Evolutionary conservation across 1,140 invertebrate species (phyloP), one percentile per base, ranked within the genome.

Genomic region (Drosophila kepulauana): DNA sequence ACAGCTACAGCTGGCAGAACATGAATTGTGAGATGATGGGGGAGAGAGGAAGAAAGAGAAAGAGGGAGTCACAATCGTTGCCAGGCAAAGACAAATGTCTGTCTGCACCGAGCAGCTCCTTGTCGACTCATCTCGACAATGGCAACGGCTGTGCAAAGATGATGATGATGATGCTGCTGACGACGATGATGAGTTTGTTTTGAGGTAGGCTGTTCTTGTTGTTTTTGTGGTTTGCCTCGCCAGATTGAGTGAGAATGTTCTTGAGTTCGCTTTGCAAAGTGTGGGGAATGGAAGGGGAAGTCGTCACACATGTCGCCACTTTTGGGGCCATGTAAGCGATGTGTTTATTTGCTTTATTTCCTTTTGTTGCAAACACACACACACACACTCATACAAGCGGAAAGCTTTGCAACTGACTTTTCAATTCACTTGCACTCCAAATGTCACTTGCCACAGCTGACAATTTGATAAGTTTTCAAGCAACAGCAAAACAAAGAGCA

Each of bases 301-400:
- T 45, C 56, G 49, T 79, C 84, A 82, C 84, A 86, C 81, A 85
- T 88, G 81, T 85, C 67, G 49, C 81, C 81, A 78, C 73, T 75
- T 70, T 61, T 38, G 52, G 5, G 43, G 56, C 62, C 35, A 54
- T 75, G 72, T 78, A 79, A 78, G 69, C 54, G 82, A 82, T 85
- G 87, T 91, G 87, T 91, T 91, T 91, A 91, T 91, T 87, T 91
- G 87, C 82, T 88, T 77, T 82, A 81, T 76, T 88, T 82, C 57
- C 64, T 67, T 72, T 86, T 80, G 69, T 74, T 74, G 58, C 46
- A 59, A 58, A 52, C 54, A 66, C 1, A 33, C 30, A 33, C 30
- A 33, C 30, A 33, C 30, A 33, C 30, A 6, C 30, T 5, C 30
- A 33, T 1, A 68, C 51, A 57, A 52, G 5, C 15, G 46, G 5